Conservation (phyloP, 2,888 invertebrate species). For the Sinelater perroti region DNA sequence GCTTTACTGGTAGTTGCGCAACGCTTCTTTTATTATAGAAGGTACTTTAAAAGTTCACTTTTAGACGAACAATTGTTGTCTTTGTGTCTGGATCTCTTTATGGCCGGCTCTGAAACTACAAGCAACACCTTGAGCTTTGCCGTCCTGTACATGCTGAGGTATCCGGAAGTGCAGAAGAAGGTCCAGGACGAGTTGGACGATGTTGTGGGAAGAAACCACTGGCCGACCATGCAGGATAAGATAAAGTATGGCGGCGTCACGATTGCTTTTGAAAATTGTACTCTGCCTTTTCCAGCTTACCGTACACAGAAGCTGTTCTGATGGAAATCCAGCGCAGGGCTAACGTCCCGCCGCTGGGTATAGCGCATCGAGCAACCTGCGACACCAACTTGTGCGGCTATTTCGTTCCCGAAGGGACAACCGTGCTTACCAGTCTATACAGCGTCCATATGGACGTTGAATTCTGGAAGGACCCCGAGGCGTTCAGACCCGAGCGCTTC, state of each 20-base stretch:
- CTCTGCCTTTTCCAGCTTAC: slow-evolving; percentile 51
- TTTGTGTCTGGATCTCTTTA: slow-evolving; percentile 71
- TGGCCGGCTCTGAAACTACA: slow-evolving; percentile 77
- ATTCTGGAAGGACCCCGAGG: slow-evolving; percentile 68
- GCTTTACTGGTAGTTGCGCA: slow-evolving; percentile 57
- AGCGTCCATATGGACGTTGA: slow-evolving; percentile 69
- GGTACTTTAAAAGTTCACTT: slow-evolving; percentile 22
- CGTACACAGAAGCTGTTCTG: slow-evolving; percentile 61
- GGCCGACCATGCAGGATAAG: slow-evolving; percentile 67
- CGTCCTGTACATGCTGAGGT: slow-evolving; percentile 66
- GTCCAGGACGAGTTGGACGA: slow-evolving; percentile 69
- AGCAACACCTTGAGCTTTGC: slow-evolving; percentile 70
- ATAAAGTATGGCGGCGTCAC: slow-evolving; percentile 60
- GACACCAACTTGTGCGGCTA: slow-evolving; percentile 61
- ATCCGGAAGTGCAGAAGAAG: slow-evolving; percentile 66
- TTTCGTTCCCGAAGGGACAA: slow-evolving; percentile 64
- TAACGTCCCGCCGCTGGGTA: slow-evolving; percentile 64
- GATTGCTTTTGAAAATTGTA: background rate
- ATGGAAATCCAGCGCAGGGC: slow-evolving; percentile 64
- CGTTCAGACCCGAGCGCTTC: slow-evolving; percentile 73
- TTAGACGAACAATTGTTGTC: slow-evolving; percentile 57
- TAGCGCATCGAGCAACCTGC: slow-evolving; percentile 63
- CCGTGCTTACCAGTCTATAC: slow-evolving; percentile 68
- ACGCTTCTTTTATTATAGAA: background rate
- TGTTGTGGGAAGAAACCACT: slow-evolving; percentile 65